These are phyloP conservation scores for Brassicogethes aeneus DNA, from an alignment of 2,888 invertebrate species.

Conservation along the genomic window DNA sequence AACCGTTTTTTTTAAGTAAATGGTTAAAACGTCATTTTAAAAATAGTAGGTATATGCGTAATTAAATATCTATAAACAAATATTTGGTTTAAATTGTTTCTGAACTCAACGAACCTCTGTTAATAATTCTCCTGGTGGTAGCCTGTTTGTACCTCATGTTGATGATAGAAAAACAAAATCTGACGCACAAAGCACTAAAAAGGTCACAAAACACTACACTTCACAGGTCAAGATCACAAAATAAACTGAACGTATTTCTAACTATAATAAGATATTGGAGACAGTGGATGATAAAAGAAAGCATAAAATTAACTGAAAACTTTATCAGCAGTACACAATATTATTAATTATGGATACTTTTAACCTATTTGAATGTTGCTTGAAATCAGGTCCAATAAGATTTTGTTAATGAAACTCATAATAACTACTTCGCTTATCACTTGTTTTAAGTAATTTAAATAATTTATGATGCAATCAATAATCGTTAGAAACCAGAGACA, in stretches of 20 bases:
- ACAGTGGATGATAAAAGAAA: constrained; percentile 10
- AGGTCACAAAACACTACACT: constrained; percentile 18
- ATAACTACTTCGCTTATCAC: constrained; percentile 3
- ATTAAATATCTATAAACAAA: no score
- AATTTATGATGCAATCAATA: no score
- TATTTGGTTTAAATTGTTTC: no score
- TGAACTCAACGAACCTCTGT: constrained; percentile 16
- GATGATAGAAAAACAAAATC: constrained; percentile 6
- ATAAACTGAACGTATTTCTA: constrained; percentile 14
- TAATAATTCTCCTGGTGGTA: constrained; percentile 25
- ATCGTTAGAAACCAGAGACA: no score
- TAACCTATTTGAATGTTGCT: constrained; percentile 13
- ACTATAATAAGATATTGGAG: constrained; percentile 17
- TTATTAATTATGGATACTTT: constrained; percentile 8
- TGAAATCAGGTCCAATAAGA: neutral
- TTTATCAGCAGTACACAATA: constrained; percentile 1
- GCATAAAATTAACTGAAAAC: neutral
- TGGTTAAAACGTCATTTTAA: no score
- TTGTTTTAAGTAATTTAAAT: constrained; percentile 1
- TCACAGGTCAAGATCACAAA: constrained; percentile 21
- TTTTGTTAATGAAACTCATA: neutral
- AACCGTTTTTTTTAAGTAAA: no score
- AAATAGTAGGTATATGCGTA: no score
- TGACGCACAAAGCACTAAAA: constrained; percentile 13
- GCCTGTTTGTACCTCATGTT: constrained; percentile 29